Percentiles rank a stretch among this genome's conserved stretches.
These are phyloP conservation scores for Falco cherrug DNA, from an alignment of 2,797 vertebrate species.

Conservation along the genomic window DNA sequence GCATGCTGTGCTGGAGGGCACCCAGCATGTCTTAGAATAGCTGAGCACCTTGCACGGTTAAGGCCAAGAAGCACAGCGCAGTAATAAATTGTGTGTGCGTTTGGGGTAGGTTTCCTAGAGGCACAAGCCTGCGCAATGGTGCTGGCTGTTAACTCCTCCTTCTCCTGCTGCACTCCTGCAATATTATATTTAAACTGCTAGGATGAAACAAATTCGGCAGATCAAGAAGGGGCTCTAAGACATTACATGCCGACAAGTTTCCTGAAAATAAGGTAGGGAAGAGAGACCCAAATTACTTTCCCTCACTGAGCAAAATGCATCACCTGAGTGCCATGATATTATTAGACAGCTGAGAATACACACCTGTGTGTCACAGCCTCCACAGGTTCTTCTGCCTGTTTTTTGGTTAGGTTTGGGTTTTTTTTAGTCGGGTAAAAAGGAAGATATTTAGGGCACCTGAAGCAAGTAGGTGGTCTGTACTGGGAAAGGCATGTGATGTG, in stretches of 20 bases:
- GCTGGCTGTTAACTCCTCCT: background rate
- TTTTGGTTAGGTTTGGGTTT: no score
- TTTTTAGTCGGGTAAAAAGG: background rate
- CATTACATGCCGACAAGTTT: background rate
- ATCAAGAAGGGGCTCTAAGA: background rate
- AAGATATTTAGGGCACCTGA: background rate
- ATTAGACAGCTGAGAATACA: background rate
- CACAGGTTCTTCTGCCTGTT: background rate
- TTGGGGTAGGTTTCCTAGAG: background rate
- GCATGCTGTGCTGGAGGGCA: background rate
- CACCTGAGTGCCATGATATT: background rate
- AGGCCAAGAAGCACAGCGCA: background rate
- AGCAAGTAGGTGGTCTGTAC: rapidly evolving
- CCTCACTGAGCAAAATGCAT: background rate
- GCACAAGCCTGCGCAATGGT: no score
- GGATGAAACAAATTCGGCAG: background rate
- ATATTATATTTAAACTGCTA: background rate
- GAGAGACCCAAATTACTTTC: background rate
- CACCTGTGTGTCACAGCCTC: background rate
- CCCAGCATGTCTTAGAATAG: background rate
- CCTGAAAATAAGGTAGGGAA: background rate
- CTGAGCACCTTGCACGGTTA: rapidly evolving
- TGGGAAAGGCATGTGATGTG: background rate
- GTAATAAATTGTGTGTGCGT: background rate
- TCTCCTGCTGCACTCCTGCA: background rate